Percentiles rank a stretch among this genome's conserved stretches.
Conservation (phyloP, 2,113 vertebrate species). For the Lampris incognitus region DNA sequence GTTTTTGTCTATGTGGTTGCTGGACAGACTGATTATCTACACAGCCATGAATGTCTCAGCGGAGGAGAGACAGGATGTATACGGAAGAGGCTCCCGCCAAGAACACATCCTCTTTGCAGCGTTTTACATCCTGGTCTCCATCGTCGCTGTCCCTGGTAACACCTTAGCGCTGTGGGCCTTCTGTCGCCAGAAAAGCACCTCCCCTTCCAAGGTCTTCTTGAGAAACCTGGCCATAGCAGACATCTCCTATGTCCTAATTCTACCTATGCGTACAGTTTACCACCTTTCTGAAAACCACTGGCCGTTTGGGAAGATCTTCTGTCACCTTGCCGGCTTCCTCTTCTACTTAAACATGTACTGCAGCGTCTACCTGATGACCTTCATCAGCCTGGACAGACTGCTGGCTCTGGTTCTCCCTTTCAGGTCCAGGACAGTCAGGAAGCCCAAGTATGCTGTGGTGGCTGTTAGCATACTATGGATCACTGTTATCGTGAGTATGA, state of each 20-base stretch:
- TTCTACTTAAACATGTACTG: conserved; percentile 84
- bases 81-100: conserved; percentile 38
- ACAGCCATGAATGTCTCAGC: conserved; percentile 60
- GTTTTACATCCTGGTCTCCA: conserved; percentile 76
- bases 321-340: conserved; percentile 77
- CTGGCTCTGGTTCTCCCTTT: conserved; percentile 74
- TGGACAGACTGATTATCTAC: conserved; percentile 36
- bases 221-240: conserved; percentile 78
- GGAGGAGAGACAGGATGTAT: background rate
- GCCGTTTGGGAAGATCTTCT: conserved; percentile 73
- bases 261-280: conserved; percentile 79
- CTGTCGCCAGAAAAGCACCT: conserved; percentile 41
- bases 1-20: conserved; percentile 28
- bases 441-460: conserved; percentile 59
- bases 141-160: conserved; percentile 78
- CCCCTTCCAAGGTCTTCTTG: conserved; percentile 73
- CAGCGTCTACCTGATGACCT: conserved; percentile 80
- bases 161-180: conserved; percentile 77
- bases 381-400: conserved; percentile 79
- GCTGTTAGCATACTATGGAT: conserved; percentile 70
- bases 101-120: conserved; percentile 67
- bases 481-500: conserved; percentile 56
- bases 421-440: conserved; percentile 63
- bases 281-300: conserved; percentile 72
- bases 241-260: conserved; percentile 74